phyloP scores from a whole-genome alignment of 2,888 invertebrate genomes.

The Aphodius sticticus region DNA sequence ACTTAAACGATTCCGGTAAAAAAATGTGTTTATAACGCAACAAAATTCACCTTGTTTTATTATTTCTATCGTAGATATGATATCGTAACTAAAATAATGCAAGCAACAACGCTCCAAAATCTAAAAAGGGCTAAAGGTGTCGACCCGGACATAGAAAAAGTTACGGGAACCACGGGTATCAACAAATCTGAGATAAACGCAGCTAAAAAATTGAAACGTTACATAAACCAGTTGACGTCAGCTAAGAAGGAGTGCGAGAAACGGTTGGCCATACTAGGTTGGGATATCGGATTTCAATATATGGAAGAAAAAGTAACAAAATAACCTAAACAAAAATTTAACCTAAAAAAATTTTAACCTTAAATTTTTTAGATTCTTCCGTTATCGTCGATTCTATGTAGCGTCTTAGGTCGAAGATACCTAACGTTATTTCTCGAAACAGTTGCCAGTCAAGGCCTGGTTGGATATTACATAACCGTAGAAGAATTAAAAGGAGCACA shows the following conservation, averaged over 20 bases:
- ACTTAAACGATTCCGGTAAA: constrained; percentile 79
- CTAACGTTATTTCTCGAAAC: constrained; percentile 84
- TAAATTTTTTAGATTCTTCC: constrained; percentile 69
- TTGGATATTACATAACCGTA: constrained; percentile 87
- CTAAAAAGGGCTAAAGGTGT: constrained; percentile 85
- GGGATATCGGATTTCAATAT: constrained; percentile 72
- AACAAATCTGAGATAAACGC: constrained; percentile 81
- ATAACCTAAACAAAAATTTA: not conserved
- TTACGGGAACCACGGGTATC: constrained; percentile 63
- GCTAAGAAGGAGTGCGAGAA: constrained; percentile 86
- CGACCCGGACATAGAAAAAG: constrained; percentile 70
- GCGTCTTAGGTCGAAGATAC: constrained; percentile 80
- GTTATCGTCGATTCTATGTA: constrained; percentile 77
- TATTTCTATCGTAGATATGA: constrained; percentile 68
- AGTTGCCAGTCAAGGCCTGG: constrained; percentile 82
- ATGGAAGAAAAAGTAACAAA: constrained; percentile 45
- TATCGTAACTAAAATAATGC: constrained; percentile 92
- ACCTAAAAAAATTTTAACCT: not conserved
- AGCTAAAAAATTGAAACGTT: constrained; percentile 83
- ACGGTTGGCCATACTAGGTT: constrained; percentile 76
- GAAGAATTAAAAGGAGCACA: constrained; percentile 83
- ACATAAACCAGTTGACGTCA: constrained; percentile 81
- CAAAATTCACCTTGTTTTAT: not conserved
- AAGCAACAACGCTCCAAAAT: constrained; percentile 91
- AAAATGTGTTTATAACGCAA: constrained; percentile 31